Conservation (phyloP, 2,888 invertebrate species). For the Halictus quadricinctus region DNA sequence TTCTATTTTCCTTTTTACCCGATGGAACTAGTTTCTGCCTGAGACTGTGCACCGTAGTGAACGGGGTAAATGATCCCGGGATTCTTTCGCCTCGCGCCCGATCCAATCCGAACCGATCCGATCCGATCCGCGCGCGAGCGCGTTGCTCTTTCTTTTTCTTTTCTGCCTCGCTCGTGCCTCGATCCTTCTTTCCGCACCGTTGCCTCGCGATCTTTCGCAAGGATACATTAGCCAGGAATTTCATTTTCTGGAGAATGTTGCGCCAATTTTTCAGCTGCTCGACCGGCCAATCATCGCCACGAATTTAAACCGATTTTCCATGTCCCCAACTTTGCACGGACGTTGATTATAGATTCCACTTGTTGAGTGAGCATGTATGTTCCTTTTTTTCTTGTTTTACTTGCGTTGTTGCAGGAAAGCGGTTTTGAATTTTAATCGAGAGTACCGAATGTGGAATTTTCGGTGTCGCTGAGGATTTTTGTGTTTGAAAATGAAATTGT, state of each 20-base stretch:
- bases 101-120: not conserved
- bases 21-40: slow-evolving; percentile 31
- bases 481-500: too few species aligned
- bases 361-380: not conserved
- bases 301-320: not conserved
- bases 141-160: not conserved
- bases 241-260: not conserved
- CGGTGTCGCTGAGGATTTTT: too few species aligned
- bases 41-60: not conserved
- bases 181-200: not conserved
- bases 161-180: not conserved
- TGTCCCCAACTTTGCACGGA: not conserved
- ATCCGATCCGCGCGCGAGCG: not conserved
- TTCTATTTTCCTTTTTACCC: slow-evolving; percentile 39
- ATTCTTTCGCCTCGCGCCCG: slow-evolving; percentile 15
- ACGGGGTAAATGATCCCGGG: slow-evolving; percentile 28
- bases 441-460: too few species aligned
- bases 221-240: not conserved
- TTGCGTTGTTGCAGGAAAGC: too few species aligned
- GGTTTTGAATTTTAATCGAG: too few species aligned
- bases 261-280: not conserved
- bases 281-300: not conserved
- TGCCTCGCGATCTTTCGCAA: not conserved
- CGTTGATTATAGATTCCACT: not conserved
- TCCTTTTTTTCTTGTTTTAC: too few species aligned